Evolutionary conservation across 2,113 vertebrate genomes (phyloP).

Genomic region (rat (Rattus norvegicus)): GRCr8 NC_086020.1:240083501-240084000

Average conservation of each 20-base stretch:
- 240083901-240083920: neutral
- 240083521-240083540: neutral
- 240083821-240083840: neutral
- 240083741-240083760: neutral
- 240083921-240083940: neutral
- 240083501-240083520: neutral
- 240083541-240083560: neutral
- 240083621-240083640: slow-evolving; percentile 33
- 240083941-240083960: neutral
- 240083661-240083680: neutral
- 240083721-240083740: neutral
- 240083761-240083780: no score
- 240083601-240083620: neutral
- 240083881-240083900: no score
- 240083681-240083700: neutral
- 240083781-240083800: no score
- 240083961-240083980: neutral
- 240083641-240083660: neutral
- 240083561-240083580: neutral
- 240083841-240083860: neutral
- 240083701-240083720: neutral
- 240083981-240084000: neutral
- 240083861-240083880: no score
- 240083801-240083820: neutral
- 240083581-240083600: neutral